Base-by-base conservation (phyloP, 2,113 vertebrate species). In the Carassius carassius region DNA sequence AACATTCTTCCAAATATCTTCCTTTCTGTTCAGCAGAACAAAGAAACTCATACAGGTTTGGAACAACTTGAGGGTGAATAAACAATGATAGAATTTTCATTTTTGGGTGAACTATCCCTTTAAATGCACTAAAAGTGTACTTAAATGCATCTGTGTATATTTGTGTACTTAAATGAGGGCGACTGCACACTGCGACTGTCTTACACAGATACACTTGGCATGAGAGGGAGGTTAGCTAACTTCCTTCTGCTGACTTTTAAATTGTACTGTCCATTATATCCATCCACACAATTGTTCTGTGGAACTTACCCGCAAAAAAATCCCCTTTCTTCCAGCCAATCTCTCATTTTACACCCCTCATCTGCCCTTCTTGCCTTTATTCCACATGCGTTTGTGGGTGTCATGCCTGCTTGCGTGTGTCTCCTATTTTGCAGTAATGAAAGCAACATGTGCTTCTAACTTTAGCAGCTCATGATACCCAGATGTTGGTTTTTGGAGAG, bases 371-470 rank as follows among this genome's bases (percentile, higher is more conserved):
- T n/a, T n/a, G n/a, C n/a, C n/a, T 67, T 70, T 85, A 86, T 85
- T 86, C 79, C 62, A 49, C 51, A 80, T 75, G 84, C 87, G 81
- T 81, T 86, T 89, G 84, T 84, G 87, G 90, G 60, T 89, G 90
- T 91, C 90, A 90, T 78, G 87, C 82, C 84, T 89, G 86, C 86
- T 86, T 88, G 81, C 91, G 87, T 90, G 81, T 82, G 87, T 88
- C 87, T 91, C 73, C 84, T 72, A 89, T 91, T 92, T 92, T 88
- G 89, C 84, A 11, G 81, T 92, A 92, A 93, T 92, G 90, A 90
- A 89, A 92, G 91, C 91, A 91, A 87, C 89, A 93, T 94, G 92
- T 91, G 91, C 77, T 86, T 86, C 91, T 92, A 91, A 91, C 88
- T 92, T 89, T 89, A 92, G 90, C 87, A 86, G 76, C 78, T 92